Percentiles rank a stretch among this genome's conserved stretches.
phyloP scores from a whole-genome alignment of 2,113 vertebrate genomes.

The Mesoclemmys tuberculata region DNA sequence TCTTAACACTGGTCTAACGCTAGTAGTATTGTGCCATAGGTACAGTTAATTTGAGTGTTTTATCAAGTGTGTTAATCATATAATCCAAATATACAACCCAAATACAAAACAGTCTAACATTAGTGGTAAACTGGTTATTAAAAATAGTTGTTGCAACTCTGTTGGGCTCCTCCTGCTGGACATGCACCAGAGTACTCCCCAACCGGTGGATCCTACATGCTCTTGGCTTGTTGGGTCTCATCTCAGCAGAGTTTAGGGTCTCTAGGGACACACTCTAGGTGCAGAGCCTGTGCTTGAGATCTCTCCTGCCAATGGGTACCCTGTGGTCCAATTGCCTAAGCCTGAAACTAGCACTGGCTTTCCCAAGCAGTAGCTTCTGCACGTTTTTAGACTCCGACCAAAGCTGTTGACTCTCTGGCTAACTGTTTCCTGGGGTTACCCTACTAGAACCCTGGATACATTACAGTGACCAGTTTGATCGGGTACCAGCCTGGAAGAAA shows the following conservation, averaged over 20 bases:
- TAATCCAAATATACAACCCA: not conserved
- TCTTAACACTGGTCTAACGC: not conserved
- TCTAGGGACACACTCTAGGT: not conserved
- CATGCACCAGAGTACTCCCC: not conserved
- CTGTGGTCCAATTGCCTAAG: not conserved
- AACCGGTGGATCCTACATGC: accelerated
- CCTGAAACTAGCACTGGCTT: not conserved
- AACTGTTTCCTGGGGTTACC: not conserved
- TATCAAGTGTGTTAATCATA: not conserved
- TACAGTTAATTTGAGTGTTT: not conserved
- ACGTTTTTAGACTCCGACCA: not conserved
- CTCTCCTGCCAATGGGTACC: accelerated
- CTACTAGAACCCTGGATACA: not conserved
- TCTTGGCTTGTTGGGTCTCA: not conserved
- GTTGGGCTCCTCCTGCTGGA: accelerated
- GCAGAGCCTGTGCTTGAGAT: not conserved
- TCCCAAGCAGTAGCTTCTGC: accelerated
- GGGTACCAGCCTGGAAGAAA: not conserved
- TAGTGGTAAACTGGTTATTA: not conserved
- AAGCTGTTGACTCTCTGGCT: not conserved
- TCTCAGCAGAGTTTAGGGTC: not conserved
- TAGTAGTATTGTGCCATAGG: not conserved
- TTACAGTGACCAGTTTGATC: not conserved
- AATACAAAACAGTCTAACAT: not conserved
- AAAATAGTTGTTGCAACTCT: not conserved